Evolutionary conservation across 2,113 vertebrate genomes (phyloP), one percentile per base, ranked within the genome.

Genomic region (Ctenomys sociabilis): DNA sequence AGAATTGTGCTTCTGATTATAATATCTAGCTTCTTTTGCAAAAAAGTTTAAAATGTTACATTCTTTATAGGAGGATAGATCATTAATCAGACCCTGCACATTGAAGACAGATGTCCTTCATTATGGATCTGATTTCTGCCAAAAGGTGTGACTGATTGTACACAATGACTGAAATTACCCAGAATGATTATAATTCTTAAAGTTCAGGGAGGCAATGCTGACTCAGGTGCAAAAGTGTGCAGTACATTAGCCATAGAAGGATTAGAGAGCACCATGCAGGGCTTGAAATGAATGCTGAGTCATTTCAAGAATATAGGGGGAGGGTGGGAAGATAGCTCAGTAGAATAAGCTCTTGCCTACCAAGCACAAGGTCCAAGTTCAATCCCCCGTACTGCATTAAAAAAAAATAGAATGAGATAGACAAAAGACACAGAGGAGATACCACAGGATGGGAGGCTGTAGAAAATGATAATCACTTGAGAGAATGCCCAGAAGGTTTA

Each of bases 111-210:
- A 37, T n/a, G 26, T 70, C 90, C 85, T 97, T 96, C 26, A 37
- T 82, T 90, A 61, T n/a, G 5, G 52, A 49, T 95, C 86, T 91
- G 61, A 94, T 96, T 83, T 91, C 80, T 90, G 78, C 49, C 52
- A 68, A n/a, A 87, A 11, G 68, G 13, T 40, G 85, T 96, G 83
- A n/a, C 82, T 35, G 45, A 61, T 61, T 92, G 59, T 82, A 66
- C 22, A 75, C 16, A 52, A 7, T 59, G 28, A 83, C 77, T 28
- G 89, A 85, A 93, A 85, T 93, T 91, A 30, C 24, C 35, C 64
- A 59, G 57, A 61, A 66, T 61, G 78, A 61, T 85, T 88, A 9
- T 70, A 59, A 72, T 30, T 37, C 28, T 59, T 93, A 43, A 63
- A 5, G 16, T 57, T 52, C 85, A 35, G 37, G 22, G 26, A 90